Conservation (phyloP, 2,113 vertebrate genomes). For the Chrysochloris asiatica region DNA sequence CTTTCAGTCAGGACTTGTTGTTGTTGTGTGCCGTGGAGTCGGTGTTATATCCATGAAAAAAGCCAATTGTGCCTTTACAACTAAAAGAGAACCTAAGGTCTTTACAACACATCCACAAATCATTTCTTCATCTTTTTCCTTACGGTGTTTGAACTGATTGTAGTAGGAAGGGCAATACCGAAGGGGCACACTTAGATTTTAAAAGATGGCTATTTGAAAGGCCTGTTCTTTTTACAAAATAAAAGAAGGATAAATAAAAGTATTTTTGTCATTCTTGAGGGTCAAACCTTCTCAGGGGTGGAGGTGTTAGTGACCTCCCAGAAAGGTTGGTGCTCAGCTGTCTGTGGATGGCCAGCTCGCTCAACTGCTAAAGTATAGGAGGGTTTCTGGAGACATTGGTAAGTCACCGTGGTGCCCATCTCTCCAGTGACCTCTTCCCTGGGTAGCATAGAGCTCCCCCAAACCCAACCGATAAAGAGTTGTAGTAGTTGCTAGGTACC, state of each 20-base stretch:
- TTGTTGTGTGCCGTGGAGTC: too few relatives aligned
- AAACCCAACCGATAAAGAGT: background rate
- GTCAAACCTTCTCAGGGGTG: too few relatives aligned
- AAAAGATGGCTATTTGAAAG: background rate
- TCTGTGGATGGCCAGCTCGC: background rate
- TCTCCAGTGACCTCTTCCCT: background rate
- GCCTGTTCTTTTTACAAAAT: background rate
- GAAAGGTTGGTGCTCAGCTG: fast-evolving
- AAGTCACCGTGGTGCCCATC: background rate
- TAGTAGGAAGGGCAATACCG: background rate
- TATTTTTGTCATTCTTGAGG: background rate
- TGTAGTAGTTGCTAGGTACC: too few relatives aligned
- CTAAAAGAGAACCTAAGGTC: background rate
- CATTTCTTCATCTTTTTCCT: background rate
- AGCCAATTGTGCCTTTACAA: background rate
- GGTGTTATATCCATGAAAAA: background rate
- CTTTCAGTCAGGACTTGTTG: background rate
- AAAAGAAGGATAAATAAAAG: too few relatives aligned
- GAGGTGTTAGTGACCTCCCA: background rate
- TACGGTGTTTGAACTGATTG: background rate
- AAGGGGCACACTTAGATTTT: background rate
- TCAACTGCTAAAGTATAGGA: background rate
- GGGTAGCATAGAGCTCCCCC: too few relatives aligned
- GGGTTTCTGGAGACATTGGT: background rate
- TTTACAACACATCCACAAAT: too few relatives aligned